Conservation (phyloP, 2,888 invertebrate species). For the Sphecodes monilicornis region DNA sequence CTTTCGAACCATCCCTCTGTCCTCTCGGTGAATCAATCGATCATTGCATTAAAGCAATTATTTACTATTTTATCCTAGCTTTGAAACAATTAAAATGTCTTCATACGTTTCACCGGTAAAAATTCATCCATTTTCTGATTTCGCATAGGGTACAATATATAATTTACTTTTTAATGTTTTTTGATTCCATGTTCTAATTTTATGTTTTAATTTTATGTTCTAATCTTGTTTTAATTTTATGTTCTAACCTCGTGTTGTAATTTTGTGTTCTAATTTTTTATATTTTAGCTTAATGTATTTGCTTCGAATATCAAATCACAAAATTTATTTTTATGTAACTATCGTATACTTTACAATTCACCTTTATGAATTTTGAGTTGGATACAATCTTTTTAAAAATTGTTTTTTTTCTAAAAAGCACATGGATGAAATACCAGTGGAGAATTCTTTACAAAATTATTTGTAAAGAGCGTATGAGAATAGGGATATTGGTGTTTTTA, state of each 20-base stretch:
- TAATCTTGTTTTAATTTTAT: not conserved
- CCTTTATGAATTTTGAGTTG: not conserved
- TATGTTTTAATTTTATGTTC: not conserved
- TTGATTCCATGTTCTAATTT: not conserved
- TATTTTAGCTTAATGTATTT: not conserved
- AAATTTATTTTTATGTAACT: not conserved
- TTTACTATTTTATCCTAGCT: not conserved
- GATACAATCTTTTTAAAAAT: not conserved
- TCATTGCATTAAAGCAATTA: too few species aligned
- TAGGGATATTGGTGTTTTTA: not conserved
- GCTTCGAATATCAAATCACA: not conserved
- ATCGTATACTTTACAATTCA: not conserved
- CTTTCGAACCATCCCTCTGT: not conserved
- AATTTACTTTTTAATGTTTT: not conserved
- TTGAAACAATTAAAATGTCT: not conserved
- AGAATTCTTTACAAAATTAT: not conserved
- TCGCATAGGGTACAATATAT: not conserved
- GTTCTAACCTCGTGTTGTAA: not conserved
- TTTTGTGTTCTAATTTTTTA: not conserved
- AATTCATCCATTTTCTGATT: not conserved
- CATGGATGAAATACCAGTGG: not conserved
- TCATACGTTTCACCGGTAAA: too few species aligned
- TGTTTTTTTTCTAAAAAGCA: not conserved
- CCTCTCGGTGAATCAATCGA: not conserved
- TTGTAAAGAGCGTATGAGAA: not conserved